Base-by-base conservation (phyloP, 1,140 invertebrate genomes). In the Lineus longissimus region DNA sequence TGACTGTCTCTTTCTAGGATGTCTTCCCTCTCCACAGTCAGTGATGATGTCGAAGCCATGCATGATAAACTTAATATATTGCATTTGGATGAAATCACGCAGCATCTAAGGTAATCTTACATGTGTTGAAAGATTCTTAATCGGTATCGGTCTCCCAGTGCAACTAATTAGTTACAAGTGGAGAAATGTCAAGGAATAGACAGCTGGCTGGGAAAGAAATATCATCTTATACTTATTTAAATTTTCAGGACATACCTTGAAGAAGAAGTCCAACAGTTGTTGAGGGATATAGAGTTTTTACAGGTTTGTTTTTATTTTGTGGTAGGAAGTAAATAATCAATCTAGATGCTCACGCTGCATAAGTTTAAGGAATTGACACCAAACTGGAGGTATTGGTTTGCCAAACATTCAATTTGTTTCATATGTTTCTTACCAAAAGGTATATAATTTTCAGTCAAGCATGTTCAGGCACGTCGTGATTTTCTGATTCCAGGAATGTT, bases 31-130 rank as follows among this genome's bases (percentile, higher is more conserved):
- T 74, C 73, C 6, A 70, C 63, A 19, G 23, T 76, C 11, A 71
- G 69, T 69, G 70, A 73, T 56, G 73, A 76, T 33, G 71, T 76
- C 19, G 67, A 73, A 41, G 67, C 72, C 15, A 74, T 75, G 66
- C 72, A 71, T 63, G 71, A 73, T 47, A 74, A 75, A 55, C 62
- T 78, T 13, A 78, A 76, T 63, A 63, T 72, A 56, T 59, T 76
- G 22, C 67, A 76, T 30, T 70, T 78, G 67, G 70, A 73, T 62
- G 67, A 75, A 58, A 74, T 76, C 47, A 70, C 75, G 33, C 62
- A 66, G n/a, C 73, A 70, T 69, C 60, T 78, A 30, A 75, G 75
- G 76, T 62, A 58, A 13, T 13, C 40, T 43, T 43, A n/a, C n/a
- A n/a, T n/a, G n/a, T n/a, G n/a, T n/a, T n/a, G n/a, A n/a, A n/a